Evolutionary conservation across 2,113 vertebrate species (phyloP).

Genomic region (Sialia sialis): DNA sequence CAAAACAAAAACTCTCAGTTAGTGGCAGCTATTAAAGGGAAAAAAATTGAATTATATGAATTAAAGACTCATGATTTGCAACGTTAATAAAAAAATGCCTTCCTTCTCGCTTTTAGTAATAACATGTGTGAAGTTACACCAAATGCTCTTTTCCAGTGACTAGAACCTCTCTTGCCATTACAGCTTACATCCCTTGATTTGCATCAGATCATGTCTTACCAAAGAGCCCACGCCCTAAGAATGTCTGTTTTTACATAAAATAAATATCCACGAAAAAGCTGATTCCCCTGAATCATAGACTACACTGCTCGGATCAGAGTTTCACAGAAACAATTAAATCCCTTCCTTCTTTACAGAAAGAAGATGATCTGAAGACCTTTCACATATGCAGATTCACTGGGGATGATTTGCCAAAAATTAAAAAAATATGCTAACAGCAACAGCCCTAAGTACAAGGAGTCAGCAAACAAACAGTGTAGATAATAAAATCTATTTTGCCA

Average conservation of each 20-base stretch:
- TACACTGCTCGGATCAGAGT: not conserved
- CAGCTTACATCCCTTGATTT: not conserved
- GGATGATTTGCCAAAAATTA: not conserved
- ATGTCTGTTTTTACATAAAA: not conserved
- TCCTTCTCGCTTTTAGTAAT: not conserved
- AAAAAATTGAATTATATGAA: not conserved
- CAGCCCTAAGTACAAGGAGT: not conserved
- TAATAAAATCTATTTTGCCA: not conserved
- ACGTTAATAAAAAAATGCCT: not conserved
- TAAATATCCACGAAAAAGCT: not conserved
- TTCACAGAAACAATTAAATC: not conserved
- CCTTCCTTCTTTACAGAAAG: not conserved
- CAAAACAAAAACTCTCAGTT: constrained; percentile 3
- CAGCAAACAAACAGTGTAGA: not conserved
- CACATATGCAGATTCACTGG: not conserved
- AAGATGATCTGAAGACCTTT: not conserved
- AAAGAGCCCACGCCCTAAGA: not conserved
- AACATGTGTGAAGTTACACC: not conserved
- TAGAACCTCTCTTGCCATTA: not conserved
- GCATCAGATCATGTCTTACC: not conserved
- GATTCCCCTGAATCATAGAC: not conserved
- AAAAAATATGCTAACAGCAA: not conserved
- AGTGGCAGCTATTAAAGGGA: not conserved
- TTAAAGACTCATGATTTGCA: not conserved
- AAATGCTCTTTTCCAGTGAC: not conserved